Evolutionary conservation across 2,797 vertebrate species (phyloP).

Genomic region (Nothura maculosa): DNA sequence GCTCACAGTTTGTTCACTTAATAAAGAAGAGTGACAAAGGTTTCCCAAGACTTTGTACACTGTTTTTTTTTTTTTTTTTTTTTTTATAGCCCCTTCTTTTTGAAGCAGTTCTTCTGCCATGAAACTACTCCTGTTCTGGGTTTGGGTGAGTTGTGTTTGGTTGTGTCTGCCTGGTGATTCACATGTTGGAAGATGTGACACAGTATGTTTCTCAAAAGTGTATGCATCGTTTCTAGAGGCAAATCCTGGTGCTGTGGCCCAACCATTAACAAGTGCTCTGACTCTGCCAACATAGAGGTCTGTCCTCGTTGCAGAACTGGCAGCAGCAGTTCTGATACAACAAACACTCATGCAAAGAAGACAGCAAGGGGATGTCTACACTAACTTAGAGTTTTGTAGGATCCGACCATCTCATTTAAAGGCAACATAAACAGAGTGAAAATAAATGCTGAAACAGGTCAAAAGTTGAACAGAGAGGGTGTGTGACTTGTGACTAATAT

Average conservation of each 20-base stretch:
- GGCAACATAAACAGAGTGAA: neutral
- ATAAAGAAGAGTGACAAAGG: neutral
- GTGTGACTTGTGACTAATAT: neutral
- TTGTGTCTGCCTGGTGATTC: neutral
- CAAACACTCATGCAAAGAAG: fast-evolving
- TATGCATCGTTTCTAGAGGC: neutral
- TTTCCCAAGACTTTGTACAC: neutral
- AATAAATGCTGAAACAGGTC: neutral
- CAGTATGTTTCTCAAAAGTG: neutral
- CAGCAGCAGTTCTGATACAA: neutral
- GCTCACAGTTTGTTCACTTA: neutral
- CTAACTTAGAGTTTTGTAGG: neutral
- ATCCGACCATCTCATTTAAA: neutral
- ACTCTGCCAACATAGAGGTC: fast-evolving
- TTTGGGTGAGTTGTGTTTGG: neutral
- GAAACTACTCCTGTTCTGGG: fast-evolving
- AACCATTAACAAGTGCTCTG: fast-evolving
- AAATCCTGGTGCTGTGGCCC: neutral
- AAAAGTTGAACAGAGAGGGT: neutral
- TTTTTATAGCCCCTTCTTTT: neutral
- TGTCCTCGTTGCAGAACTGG: neutral
- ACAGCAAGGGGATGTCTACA: neutral
- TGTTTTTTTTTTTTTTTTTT: neutral
- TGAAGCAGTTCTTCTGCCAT: neutral
- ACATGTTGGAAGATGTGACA: neutral